Conservation (phyloP, 2,113 vertebrate genomes). For the Zeus faber region DNA sequence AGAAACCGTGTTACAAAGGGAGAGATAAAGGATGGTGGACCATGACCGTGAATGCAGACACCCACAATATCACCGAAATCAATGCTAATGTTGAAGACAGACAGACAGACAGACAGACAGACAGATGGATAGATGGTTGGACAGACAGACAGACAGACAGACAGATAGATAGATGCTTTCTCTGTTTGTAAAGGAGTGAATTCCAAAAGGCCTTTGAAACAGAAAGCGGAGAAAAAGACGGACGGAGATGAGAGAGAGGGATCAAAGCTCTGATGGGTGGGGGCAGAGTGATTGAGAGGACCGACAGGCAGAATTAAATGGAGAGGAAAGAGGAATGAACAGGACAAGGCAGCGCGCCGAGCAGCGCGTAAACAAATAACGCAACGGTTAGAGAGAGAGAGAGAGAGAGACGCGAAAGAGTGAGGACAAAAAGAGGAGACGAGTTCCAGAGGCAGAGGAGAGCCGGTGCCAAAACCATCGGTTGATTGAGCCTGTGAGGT, state of each 20-base stretch:
- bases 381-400: background rate
- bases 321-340: background rate
- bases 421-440: background rate
- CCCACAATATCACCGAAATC: no score
- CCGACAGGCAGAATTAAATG: background rate
- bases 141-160: no score
- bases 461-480: background rate
- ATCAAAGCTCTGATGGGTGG: no score
- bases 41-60: no score
- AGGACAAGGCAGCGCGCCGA: background rate
- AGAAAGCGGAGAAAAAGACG: slow-evolving; percentile 1
- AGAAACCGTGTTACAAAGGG: background rate
- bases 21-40: no score
- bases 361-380: slow-evolving; percentile 1
- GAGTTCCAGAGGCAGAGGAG: background rate
- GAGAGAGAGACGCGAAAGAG: background rate
- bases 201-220: no score
- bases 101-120: no score
- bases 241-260: background rate
- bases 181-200: no score
- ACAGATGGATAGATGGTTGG: no score
- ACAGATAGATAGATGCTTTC: no score
- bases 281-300: no score
- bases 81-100: no score
- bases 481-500: background rate